Conservation (phyloP, 2,888 invertebrate species). For the Kryphioiulus occultus region DNA sequence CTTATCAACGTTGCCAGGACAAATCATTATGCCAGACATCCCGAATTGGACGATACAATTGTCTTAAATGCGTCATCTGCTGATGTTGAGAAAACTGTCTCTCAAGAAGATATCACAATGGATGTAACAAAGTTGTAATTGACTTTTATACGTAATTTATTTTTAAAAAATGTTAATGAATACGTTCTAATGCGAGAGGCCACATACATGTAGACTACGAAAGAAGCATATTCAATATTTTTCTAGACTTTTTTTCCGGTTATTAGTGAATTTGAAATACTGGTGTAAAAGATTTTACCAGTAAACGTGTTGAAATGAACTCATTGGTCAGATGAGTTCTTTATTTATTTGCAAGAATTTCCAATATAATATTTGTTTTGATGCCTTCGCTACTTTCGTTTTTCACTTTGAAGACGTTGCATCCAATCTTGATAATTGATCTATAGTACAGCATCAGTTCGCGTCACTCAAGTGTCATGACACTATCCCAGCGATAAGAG, state of each 20-base stretch:
- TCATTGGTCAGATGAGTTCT: neutral
- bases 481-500: too few species aligned
- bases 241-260: neutral
- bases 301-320: neutral
- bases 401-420: neutral
- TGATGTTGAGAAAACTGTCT: neutral
- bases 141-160: neutral
- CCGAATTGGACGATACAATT: neutral
- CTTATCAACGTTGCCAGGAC: neutral
- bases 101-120: neutral
- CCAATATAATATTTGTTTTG: too few species aligned
- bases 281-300: neutral
- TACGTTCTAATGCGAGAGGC: neutral
- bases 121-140: constrained; percentile 4
- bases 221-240: neutral
- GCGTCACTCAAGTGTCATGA: neutral
- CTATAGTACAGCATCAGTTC: neutral
- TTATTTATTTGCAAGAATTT: neutral
- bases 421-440: neutral
- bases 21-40: neutral
- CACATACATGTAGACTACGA: neutral
- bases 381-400: neutral
- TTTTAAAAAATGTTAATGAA: neutral
- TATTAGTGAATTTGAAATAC: neutral
- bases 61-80: neutral